Percentiles rank a stretch among this genome's conserved stretches.
phyloP scores from a whole-genome alignment of 1,140 invertebrate species.

The Riptortus pedestris region DNA sequence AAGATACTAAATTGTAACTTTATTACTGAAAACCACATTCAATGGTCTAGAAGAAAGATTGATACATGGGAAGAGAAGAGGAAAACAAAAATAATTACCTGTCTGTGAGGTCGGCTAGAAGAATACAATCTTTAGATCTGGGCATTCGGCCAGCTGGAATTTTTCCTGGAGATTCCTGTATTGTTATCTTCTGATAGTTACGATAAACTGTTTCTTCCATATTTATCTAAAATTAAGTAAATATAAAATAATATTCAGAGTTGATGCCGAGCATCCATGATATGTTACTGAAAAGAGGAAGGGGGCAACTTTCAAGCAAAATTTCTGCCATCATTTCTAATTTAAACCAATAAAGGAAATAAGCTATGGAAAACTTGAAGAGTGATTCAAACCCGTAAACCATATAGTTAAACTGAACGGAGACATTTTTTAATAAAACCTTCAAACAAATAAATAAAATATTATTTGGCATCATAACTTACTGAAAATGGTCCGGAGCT shows the following conservation, averaged over 20 bases:
- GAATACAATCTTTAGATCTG: slow-evolving; percentile 93
- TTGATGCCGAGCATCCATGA: not conserved
- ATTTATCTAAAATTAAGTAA: slow-evolving; percentile 53
- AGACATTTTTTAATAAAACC: too few species aligned
- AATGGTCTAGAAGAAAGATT: too few species aligned
- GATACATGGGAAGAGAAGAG: too few species aligned
- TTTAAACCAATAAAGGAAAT: not conserved
- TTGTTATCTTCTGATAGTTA: slow-evolving; percentile 95
- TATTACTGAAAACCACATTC: too few species aligned
- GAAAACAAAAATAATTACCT: slow-evolving; percentile 46
- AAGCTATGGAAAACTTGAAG: not conserved
- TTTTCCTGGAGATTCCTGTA: slow-evolving; percentile 90
- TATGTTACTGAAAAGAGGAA: not conserved
- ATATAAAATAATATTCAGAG: slow-evolving; percentile 19
- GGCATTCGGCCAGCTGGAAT: slow-evolving; percentile 94
- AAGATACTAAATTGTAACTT: too few species aligned
- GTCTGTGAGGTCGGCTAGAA: slow-evolving; percentile 92
- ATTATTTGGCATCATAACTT: slow-evolving; percentile 32
- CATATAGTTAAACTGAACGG: not conserved
- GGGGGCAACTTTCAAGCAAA: too few species aligned
- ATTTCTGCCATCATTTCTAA: too few species aligned
- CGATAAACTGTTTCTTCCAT: slow-evolving; percentile 96
- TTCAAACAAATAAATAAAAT: not conserved
- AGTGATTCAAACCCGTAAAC: slow-evolving; percentile 1
- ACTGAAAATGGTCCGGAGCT: slow-evolving; percentile 91